These are phyloP conservation scores for Dunckerocampus dactyliophorus DNA, from an alignment of 2,113 vertebrate genomes.

Conservation along the genomic window DNA sequence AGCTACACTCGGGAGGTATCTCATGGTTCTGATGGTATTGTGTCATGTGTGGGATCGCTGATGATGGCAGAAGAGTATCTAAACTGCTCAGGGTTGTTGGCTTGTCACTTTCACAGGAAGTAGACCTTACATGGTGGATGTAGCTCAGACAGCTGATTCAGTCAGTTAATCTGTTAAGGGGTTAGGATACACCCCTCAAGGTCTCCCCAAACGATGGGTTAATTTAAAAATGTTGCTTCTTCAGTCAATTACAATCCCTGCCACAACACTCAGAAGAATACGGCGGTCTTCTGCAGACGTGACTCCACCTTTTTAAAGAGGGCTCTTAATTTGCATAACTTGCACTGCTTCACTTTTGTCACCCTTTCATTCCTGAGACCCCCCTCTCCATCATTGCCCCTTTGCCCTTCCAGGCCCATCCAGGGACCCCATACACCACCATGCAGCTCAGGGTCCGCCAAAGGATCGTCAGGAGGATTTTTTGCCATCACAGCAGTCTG, in stretches of 20 bases:
- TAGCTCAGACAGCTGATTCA: not conserved
- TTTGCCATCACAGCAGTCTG: conserved; percentile 80
- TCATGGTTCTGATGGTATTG: conserved; percentile 11
- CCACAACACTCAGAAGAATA: conserved; percentile 45
- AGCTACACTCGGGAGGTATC: conserved; percentile 21
- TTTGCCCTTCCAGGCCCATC: conserved; percentile 73
- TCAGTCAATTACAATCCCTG: not conserved
- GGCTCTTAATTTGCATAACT: conserved; percentile 66
- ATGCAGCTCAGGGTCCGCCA: conserved; percentile 86
- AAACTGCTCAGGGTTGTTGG: too few relatives aligned
- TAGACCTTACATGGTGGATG: not conserved
- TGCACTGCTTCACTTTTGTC: conserved; percentile 54
- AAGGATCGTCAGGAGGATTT: conserved; percentile 85
- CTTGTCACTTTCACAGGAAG: too few relatives aligned
- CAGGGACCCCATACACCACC: conserved; percentile 90
- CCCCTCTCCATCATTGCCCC: conserved; percentile 27
- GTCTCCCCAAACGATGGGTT: not conserved
- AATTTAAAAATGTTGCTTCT: not conserved
- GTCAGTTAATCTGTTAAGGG: too few relatives aligned
- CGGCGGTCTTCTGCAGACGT: conserved; percentile 57
- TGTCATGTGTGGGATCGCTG: conserved; percentile 15
- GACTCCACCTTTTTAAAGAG: conserved; percentile 67
- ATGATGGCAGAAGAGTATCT: not conserved
- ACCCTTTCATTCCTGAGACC: conserved; percentile 55
- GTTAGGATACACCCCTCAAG: not conserved